Base-by-base conservation (phyloP, 2,888 invertebrate species). In the Theretra japonica region DNA sequence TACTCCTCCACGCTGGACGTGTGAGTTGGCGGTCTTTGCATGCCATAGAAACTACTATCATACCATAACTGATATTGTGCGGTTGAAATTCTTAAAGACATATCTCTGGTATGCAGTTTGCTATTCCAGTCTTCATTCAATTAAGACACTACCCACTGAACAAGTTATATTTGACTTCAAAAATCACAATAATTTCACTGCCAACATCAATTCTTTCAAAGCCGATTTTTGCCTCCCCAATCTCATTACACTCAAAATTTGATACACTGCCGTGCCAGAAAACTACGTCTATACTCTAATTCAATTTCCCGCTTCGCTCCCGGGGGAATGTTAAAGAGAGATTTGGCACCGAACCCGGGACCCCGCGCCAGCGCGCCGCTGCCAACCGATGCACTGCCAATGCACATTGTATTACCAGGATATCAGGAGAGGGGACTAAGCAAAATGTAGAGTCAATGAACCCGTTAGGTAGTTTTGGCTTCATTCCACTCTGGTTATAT, bases 271-370 rank as follows among this genome's bases (percentile, higher is more conserved):
- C n/a, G 19, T 53, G 53, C 53, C 53, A 53, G 5, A 5, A n/a
- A 53, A 53, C 4, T 53, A n/a, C 6, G n/a, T 53, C n/a, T 53
- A n/a, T 53, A 53, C 48, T 53, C n/a, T n/a, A 53, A 53, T 53
- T 53, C 53, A n/a, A 53, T 53, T 53, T n/a, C 53, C 53, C n/a
- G 53, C 53, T 53, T n/a, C 53, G n/a, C 19, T n/a, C 41, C 53
- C 53, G 53, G 53, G 5, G 53, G 53, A 53, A 53, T 53, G n/a
- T 53, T n/a, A 53, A 53, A 53, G n/a, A 53, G 53, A 53, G n/a
- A 53, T 53, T 53, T 53, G 53, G 53, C 53, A 53, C 53, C 53
- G n/a, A 53, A 53, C 53, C 53, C 53, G 5, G n/a, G 53, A 53
- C 53, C 19, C 53, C n/a, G 2, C 5, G 53, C 53, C 53, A 53